Evolutionary conservation across 2,113 vertebrate genomes (phyloP), one percentile per base, ranked within the genome.

Genomic region (Pachypanchax playfairii): DNA sequence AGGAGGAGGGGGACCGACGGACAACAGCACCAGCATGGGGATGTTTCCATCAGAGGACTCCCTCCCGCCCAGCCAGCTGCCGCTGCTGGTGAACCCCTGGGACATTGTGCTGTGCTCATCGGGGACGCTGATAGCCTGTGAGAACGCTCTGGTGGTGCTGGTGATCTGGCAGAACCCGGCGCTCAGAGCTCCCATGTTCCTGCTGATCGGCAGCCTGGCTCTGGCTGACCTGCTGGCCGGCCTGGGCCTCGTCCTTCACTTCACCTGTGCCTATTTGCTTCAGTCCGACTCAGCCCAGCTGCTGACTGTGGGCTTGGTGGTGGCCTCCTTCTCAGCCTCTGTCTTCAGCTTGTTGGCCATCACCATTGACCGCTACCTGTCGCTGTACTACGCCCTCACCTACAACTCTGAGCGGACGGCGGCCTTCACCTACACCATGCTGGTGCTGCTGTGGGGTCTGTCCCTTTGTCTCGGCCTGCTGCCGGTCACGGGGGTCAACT

Each of bases 361-460:
- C 85, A 99, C 97, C 0, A 96, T 99, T 1, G 97, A 99, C 90
- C 95, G 97, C 74, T 99, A 99, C 91, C 94, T 99, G 85, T 99
- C 97, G 0, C 92, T 99, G 44, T 99, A 98, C 83, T 98, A 99
- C 0, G 97, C 97, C 36, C 91, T 99, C 85, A 99, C 97, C 29
- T 99, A 98, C 88, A 97, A 98, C 85, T 98, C 97, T 0, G 97
- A 98, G 87, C 93, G 97, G 80, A 99, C 97, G 1, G 95, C 96
- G 55, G 96, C 95, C 25, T 96, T 98, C 75, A 99, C 97, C 85
- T 97, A 98, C 86, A 91, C 94, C 90, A 98, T 99, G 97, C 93
- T 98, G 1, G 72, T 95, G 70, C 72, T 97, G 83, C 94, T 98
- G 71, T 99, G 97, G 97, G 95, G 95, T 58, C 91, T 94, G 11